Evolutionary conservation across 1,140 invertebrate species (phyloP).

Genomic region (Drosophila asahinai): DNA sequence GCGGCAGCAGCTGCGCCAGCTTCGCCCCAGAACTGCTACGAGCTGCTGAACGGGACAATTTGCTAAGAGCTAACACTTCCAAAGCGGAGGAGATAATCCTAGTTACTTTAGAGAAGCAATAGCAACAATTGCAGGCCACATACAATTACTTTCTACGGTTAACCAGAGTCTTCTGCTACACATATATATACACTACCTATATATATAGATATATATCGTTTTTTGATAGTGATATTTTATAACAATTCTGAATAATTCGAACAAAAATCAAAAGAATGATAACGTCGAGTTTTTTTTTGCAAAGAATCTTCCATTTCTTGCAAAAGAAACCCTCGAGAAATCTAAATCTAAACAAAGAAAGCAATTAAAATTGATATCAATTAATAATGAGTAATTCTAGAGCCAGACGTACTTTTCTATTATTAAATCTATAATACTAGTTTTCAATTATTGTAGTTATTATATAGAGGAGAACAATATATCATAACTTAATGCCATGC

Average conservation of each 20-base stretch:
- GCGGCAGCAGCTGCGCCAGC: constrained; percentile 52
- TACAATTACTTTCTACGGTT: constrained; percentile 72
- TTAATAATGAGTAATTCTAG: constrained; percentile 32
- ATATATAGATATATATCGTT: constrained; percentile 54
- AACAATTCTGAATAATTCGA: constrained; percentile 30
- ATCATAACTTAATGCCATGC: constrained; percentile 70
- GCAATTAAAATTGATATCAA: constrained; percentile 44
- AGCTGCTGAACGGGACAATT: constrained; percentile 83
- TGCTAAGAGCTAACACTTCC: constrained; percentile 52
- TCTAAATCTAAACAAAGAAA: constrained; percentile 16
- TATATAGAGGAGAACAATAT: constrained; percentile 59
- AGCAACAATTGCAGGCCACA: constrained; percentile 69
- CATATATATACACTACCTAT: constrained; percentile 31
- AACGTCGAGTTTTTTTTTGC: constrained; percentile 21
- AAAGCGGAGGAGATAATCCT: constrained; percentile 38
- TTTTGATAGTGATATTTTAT: constrained; percentile 51
- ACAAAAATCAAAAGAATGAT: constrained; percentile 14
- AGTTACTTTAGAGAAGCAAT: constrained; percentile 79
- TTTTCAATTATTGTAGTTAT: constrained; percentile 57
- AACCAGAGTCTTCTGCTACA: constrained; percentile 70
- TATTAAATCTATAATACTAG: constrained; percentile 59
- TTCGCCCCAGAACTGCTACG: constrained; percentile 66
- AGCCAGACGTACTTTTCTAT: constrained; percentile 48
- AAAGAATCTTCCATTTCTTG: constrained; percentile 37
- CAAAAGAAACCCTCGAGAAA: constrained; percentile 9